Base-by-base conservation (phyloP, 2,797 vertebrate genomes). In the Masticophis lateralis region DNA sequence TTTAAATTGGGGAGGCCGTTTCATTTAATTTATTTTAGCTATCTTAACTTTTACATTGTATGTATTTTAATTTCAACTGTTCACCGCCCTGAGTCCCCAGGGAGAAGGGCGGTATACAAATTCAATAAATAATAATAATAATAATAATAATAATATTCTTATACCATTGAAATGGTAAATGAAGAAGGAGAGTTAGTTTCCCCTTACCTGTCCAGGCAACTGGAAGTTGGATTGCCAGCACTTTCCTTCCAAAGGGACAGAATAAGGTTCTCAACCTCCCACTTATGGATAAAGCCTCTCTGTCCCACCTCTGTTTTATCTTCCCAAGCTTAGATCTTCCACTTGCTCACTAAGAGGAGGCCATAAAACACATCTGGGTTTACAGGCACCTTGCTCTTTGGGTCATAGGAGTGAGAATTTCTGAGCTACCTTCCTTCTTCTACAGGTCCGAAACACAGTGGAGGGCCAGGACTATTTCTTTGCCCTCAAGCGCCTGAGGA, bases 401-500 rank as follows among this genome's bases (percentile, higher is more conserved):
- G 14, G 12, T 57, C 27, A 5, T 4, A 25, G 28, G 55, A 56
- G 7, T 55, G 28, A 87, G 25, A 56, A 14, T 53, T 56, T 57
- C 87, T 57, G 53, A 37, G 28, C 18, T n/a, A 10, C 55, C 4
- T 11, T 28, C 59, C 32, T 18, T 37, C 57, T 60, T 60, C 57
- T 4, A 3, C 93, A 94, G 95, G 94, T 95, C 53, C 63, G 51
- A 10, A 66, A 61, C 25, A 2, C 25, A 5, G 66, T 86, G 10
- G 90, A 89, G 7, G 90, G 57, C 12, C 55, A 2, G 60, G 91
- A 90, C 13, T 87, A 95, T 83, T 98, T 98, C 93, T 98, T 98
- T 0, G 98, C 98, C 1, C 96, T 98, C 93, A 98, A 98, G 94
- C 96, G 96, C 90, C 97, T 99, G 96, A 96, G 98, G 94, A 98